Conservation (phyloP, 2,113 vertebrate species). For the Phocoena phocoena region DNA sequence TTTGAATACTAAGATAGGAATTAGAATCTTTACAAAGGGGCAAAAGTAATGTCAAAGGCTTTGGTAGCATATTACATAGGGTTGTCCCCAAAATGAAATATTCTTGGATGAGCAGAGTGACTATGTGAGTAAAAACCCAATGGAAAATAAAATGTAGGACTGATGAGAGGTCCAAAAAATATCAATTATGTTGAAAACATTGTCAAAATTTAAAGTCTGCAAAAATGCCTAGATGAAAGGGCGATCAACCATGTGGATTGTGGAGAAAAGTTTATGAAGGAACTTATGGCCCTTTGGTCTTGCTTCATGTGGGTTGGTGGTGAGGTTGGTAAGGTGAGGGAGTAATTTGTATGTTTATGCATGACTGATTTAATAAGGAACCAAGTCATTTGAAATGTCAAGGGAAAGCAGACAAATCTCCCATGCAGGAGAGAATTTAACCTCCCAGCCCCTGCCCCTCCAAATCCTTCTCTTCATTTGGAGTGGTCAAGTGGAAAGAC, state of each 20-base stretch:
- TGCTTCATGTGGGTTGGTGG: constrained; percentile 9
- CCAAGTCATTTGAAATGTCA: constrained; percentile 51
- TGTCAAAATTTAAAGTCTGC: constrained; percentile 34
- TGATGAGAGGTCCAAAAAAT: neutral
- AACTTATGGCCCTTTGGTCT: neutral
- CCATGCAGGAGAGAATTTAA: neutral
- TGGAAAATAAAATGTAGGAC: neutral
- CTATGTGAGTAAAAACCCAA: neutral
- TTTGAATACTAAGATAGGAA: neutral
- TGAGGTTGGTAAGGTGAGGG: constrained; percentile 51
- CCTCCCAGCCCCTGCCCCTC: too few species aligned
- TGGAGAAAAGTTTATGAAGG: constrained; percentile 11
- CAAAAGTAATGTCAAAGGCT: neutral
- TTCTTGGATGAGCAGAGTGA: neutral
- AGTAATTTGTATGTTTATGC: constrained; percentile 55
- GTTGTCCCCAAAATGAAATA: neutral
- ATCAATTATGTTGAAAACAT: neutral
- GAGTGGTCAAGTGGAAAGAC: neutral
- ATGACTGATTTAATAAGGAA: constrained; percentile 63
- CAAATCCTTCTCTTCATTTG: neutral
- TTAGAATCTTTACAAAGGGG: neutral
- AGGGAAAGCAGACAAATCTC: constrained; percentile 1
- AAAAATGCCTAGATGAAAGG: neutral
- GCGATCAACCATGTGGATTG: neutral
- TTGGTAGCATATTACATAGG: neutral